A percentile compares a stretch with the other conserved stretches of the same genome.
Conservation (phyloP, 1,140 invertebrate genomes). For the Drosophila biarmipes region DNA sequence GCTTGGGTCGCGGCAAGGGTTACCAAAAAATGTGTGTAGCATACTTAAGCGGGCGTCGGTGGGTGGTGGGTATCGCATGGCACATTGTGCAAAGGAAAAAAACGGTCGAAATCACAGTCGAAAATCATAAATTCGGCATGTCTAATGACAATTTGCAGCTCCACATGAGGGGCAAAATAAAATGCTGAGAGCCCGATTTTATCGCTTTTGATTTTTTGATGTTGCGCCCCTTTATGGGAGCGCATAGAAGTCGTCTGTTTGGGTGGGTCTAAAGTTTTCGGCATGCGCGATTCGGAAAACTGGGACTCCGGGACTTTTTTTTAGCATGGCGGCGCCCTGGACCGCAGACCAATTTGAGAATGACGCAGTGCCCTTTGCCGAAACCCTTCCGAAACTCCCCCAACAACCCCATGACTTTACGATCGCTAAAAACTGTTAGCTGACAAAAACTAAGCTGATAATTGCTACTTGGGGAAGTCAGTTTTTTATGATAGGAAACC, state of each 20-base stretch:
- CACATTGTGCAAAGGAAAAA: constrained; percentile 10
- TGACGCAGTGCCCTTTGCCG: constrained; percentile 7
- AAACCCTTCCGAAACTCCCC: not conserved
- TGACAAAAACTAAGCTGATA: not conserved
- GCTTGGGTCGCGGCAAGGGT: constrained; percentile 49
- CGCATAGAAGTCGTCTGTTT: constrained; percentile 65
- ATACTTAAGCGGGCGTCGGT: constrained; percentile 40
- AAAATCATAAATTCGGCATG: constrained; percentile 81
- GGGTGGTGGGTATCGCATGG: constrained; percentile 22
- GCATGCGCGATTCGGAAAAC: not conserved
- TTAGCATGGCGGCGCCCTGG: constrained; percentile 42
- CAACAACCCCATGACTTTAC: not conserved
- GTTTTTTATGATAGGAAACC: not conserved
- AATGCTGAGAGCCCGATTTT: constrained; percentile 44
- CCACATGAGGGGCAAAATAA: constrained; percentile 27
- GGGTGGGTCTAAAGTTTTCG: constrained; percentile 20
- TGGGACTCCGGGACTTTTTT: not conserved
- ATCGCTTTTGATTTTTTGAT: constrained; percentile 59
- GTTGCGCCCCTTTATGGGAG: constrained; percentile 39
- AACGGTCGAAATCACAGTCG: constrained; percentile 64
- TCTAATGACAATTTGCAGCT: constrained; percentile 78
- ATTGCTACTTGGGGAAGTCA: not conserved
- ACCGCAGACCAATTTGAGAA: constrained; percentile 61
- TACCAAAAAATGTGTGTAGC: constrained; percentile 50
- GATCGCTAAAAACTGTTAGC: not conserved